These are phyloP conservation scores for Sylvilagus floridanus DNA, from an alignment of 2,797 vertebrate species.

Conservation along the genomic window DNA sequence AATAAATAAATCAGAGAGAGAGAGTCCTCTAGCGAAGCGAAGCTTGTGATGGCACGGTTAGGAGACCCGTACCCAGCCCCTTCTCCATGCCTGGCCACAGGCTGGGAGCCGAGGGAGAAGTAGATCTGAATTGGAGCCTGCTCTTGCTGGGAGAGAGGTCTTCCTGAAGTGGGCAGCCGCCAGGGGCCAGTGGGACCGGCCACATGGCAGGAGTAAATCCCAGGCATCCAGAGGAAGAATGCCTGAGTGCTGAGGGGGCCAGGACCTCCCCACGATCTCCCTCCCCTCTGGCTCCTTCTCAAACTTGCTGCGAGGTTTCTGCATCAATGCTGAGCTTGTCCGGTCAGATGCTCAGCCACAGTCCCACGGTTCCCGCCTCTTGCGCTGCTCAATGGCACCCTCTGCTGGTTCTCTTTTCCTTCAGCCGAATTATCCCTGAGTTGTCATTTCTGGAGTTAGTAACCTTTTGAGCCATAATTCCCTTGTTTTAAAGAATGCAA, in stretches of 20 bases:
- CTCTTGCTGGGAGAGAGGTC: background rate
- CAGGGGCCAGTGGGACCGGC: background rate
- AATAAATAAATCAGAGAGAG: too few relatives aligned
- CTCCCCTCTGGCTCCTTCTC: background rate
- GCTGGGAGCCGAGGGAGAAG: background rate
- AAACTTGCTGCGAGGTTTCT: background rate
- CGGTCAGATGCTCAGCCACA: fast-evolving
- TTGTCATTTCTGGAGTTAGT: background rate
- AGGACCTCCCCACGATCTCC: background rate
- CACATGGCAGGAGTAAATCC: background rate
- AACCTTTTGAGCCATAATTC: background rate
- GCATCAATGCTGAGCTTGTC: background rate
- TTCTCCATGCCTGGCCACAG: background rate
- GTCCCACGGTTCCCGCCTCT: fast-evolving
- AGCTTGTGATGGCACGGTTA: background rate
- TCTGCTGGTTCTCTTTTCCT: slow-evolving; percentile 56
- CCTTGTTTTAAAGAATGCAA: background rate
- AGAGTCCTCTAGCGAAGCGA: background rate
- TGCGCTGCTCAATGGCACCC: slow-evolving; percentile 44
- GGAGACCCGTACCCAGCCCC: background rate
- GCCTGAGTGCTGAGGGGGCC: background rate
- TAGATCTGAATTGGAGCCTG: background rate
- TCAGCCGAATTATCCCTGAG: background rate
- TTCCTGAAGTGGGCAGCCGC: background rate
- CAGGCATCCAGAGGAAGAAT: background rate